Evolutionary conservation across 2,797 vertebrate species (phyloP).

Genomic region (Babyrousa celebensis): DNA sequence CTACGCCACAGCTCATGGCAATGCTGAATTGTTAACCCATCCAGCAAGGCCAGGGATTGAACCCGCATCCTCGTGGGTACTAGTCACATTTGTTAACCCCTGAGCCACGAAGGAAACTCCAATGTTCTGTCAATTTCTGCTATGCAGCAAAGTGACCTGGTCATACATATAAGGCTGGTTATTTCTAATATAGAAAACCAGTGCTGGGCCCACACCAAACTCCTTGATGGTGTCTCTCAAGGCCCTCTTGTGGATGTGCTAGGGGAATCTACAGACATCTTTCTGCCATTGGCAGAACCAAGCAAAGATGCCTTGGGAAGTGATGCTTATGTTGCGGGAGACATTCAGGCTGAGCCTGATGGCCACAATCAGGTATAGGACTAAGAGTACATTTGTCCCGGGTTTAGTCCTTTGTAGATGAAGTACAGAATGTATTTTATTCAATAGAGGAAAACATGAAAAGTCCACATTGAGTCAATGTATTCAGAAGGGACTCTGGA

Average conservation of each 20-base stretch:
- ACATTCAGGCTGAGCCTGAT: not conserved
- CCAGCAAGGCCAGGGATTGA: too few species aligned
- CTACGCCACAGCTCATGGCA: too few species aligned
- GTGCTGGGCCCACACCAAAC: not conserved
- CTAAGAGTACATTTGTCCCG: not conserved
- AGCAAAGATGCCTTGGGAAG: not conserved
- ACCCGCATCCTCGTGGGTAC: too few species aligned
- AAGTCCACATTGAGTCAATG: not conserved
- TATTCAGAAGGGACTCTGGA: conserved; percentile 50
- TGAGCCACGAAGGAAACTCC: too few species aligned
- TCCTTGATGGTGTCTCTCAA: not conserved
- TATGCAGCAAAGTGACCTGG: too few species aligned
- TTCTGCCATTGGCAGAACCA: not conserved
- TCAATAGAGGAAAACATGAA: not conserved
- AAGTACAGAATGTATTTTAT: not conserved
- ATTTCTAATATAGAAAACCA: not conserved
- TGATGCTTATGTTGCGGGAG: not conserved
- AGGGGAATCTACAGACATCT: not conserved
- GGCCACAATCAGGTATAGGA: not conserved
- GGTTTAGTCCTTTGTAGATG: not conserved
- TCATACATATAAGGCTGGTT: not conserved
- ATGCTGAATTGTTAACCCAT: too few species aligned
- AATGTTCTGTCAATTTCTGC: too few species aligned
- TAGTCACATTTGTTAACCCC: too few species aligned
- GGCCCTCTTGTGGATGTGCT: not conserved